phyloP scores from a whole-genome alignment of 2,888 invertebrate genomes.

The Agrotis ipsilon region DNA sequence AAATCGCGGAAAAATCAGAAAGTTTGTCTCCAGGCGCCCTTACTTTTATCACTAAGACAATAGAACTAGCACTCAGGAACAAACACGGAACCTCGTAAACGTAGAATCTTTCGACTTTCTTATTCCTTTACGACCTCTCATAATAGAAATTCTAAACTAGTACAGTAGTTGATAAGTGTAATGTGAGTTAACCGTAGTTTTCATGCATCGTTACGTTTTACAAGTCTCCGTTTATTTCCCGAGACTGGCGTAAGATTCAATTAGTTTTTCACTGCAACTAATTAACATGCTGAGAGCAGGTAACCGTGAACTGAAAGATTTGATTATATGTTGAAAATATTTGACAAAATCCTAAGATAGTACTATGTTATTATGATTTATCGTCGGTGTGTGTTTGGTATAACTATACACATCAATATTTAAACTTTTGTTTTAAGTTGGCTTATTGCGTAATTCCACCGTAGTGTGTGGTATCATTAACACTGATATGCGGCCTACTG shows the following conservation, averaged over 20 bases:
- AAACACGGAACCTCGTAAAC: constrained; percentile 29
- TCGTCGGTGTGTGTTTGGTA: too few species aligned
- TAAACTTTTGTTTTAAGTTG: too few species aligned
- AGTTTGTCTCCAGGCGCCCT: background rate
- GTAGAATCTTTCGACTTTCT: constrained; percentile 37
- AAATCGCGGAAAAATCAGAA: constrained; percentile 8
- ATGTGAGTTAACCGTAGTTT: constrained; percentile 49
- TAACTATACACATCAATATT: too few species aligned
- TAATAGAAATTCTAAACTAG: constrained; percentile 54
- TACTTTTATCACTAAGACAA: constrained; percentile 26
- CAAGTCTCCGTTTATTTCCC: constrained; percentile 38
- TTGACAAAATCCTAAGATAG: too few species aligned
- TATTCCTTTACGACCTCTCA: constrained; percentile 42
- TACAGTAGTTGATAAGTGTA: constrained; percentile 32
- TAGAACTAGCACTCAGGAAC: constrained; percentile 35
- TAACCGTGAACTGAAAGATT: background rate
- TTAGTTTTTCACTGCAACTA: constrained; percentile 44
- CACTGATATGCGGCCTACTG: too few species aligned
- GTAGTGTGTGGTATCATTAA: too few species aligned
- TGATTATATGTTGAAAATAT: background rate
- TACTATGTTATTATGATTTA: too few species aligned
- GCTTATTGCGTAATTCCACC: too few species aligned
- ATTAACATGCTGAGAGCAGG: constrained; percentile 15
- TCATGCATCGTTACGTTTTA: constrained; percentile 46
- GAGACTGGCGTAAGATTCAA: constrained; percentile 29